A percentile compares a stretch with the other conserved stretches of the same genome.
These are phyloP conservation scores for Ceratosolen solmsi DNA, from an alignment of 1,140 invertebrate genomes.

Conservation along the genomic window DNA sequence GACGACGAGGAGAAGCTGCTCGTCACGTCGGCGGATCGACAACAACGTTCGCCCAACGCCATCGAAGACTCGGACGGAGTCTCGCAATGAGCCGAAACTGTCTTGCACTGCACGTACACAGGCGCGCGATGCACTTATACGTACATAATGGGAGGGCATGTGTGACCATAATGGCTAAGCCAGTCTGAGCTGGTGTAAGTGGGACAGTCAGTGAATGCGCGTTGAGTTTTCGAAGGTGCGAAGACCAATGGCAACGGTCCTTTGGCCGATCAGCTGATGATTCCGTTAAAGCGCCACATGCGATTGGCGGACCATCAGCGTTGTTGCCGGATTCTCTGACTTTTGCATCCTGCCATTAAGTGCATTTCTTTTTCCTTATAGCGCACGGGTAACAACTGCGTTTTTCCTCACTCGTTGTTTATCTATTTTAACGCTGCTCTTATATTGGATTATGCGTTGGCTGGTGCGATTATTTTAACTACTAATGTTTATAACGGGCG, in stretches of 20 bases:
- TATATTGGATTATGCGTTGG: background rate
- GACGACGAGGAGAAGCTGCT: conserved; percentile 10
- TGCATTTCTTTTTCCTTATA: background rate
- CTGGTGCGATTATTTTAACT: background rate
- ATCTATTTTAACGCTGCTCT: background rate
- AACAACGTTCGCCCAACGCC: conserved; percentile 37
- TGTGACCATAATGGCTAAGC: background rate
- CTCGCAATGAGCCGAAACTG: background rate
- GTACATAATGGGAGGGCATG: background rate
- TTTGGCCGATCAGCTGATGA: conserved; percentile 45
- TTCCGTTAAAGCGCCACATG: background rate
- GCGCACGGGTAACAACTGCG: background rate
- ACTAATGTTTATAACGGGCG: too few relatives aligned
- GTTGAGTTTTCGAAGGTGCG: background rate
- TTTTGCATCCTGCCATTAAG: background rate
- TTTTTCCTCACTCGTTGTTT: background rate
- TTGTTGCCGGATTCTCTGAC: conserved; percentile 40
- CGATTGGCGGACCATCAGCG: background rate
- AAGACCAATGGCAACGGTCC: background rate
- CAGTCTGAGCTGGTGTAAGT: background rate
- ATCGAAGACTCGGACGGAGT: conserved; percentile 5
- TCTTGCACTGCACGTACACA: background rate
- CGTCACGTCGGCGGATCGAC: conserved; percentile 28
- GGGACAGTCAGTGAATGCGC: background rate
- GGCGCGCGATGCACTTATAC: background rate